Evolutionary conservation across 2,888 invertebrate genomes (phyloP).

Genomic region (Drosophila siamana): DNA sequence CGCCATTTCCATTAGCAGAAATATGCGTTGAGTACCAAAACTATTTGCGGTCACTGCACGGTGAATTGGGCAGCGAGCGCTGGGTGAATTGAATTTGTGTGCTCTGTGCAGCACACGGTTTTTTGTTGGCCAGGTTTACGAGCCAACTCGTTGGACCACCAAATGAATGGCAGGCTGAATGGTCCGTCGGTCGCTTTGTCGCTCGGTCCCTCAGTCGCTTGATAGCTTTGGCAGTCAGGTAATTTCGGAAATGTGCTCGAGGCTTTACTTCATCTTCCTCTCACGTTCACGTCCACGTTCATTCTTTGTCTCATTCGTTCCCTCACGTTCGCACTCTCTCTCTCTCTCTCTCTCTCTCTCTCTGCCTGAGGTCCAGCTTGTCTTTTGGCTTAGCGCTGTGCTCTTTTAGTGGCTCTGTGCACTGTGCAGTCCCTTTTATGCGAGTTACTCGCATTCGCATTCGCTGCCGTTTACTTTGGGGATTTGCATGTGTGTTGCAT

Average conservation of each 20-base stretch:
- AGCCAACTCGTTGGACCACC: slow-evolving; percentile 36
- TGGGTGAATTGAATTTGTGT: slow-evolving; percentile 65
- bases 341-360: background rate
- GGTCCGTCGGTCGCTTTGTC: slow-evolving; percentile 8
- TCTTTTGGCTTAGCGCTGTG: slow-evolving; percentile 68
- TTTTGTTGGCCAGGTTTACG: slow-evolving; percentile 29
- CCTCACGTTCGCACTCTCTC: background rate
- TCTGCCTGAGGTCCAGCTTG: slow-evolving; percentile 54
- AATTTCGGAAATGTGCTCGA: slow-evolving; percentile 69
- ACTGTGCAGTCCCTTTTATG: slow-evolving; percentile 57
- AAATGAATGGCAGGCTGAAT: slow-evolving; percentile 35
- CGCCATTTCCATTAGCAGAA: slow-evolving; percentile 48
- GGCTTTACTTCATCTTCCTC: slow-evolving; percentile 9
- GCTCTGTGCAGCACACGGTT: background rate
- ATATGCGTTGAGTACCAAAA: slow-evolving; percentile 52
- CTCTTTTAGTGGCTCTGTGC: slow-evolving; percentile 48
- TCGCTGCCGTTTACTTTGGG: slow-evolving; percentile 72
- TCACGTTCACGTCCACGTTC: background rate
- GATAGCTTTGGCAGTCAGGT: slow-evolving; percentile 56
- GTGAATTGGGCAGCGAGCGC: slow-evolving; percentile 44
- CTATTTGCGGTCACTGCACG: slow-evolving; percentile 49
- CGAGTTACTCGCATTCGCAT: slow-evolving; percentile 43
- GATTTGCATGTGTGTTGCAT: slow-evolving; percentile 70
- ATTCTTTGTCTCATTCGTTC: background rate
- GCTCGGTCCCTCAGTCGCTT: no score